Conservation (phyloP, 2,113 vertebrate genomes). For the Rhabdomys dilectus region DNA sequence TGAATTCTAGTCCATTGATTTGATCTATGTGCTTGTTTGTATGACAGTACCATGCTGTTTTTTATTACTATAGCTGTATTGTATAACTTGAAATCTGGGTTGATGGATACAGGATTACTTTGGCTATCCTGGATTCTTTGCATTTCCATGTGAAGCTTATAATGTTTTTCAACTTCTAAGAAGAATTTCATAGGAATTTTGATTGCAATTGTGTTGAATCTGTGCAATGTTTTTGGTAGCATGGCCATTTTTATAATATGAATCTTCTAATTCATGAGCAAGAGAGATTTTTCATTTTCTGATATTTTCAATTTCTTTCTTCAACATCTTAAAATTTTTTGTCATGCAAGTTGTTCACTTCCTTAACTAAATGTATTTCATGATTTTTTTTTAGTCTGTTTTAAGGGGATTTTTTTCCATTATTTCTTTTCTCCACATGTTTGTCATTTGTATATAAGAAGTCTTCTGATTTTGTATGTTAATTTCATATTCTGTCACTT, state of each 20-base stretch:
- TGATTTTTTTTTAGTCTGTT: neutral
- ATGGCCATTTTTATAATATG: neutral
- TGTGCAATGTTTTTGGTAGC: neutral
- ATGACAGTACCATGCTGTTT: neutral
- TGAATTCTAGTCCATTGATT: neutral
- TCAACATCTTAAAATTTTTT: neutral
- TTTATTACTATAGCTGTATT: neutral
- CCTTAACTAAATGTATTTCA: neutral
- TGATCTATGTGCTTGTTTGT: neutral
- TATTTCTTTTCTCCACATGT: neutral
- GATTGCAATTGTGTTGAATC: neutral
- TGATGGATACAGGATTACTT: neutral
- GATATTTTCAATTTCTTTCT: neutral
- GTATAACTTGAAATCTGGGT: neutral
- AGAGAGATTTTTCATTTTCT: neutral
- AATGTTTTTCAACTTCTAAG: neutral
- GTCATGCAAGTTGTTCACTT: neutral
- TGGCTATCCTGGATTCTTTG: neutral
- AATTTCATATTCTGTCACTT: neutral
- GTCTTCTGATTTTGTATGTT: neutral
- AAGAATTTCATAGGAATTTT: neutral
- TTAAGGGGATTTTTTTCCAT: neutral
- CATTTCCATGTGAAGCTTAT: neutral
- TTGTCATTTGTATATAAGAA: neutral
- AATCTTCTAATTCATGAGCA: neutral